Evolutionary conservation across 2,113 vertebrate species (phyloP), one percentile per base, ranked within the genome.

Genomic region (Semicossyphus pulcher): DNA sequence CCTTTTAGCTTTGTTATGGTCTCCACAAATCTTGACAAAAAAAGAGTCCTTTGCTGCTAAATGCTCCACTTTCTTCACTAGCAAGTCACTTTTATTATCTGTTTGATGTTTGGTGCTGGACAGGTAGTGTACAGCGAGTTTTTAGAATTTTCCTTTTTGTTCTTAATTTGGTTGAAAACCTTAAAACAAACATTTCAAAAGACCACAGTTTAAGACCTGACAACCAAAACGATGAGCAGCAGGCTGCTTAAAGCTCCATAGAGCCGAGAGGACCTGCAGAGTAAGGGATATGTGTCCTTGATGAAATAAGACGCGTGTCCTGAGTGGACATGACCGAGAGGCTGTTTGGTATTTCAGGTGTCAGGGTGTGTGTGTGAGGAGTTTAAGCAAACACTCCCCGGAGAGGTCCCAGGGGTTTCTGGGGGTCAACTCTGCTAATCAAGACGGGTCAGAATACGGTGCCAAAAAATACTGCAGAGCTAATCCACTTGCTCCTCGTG

Each of bases 371-470:
- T 61, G 49, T 53, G 51, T 57, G 36, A 18, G 15, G 18, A 10
- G n/a, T 72, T 64, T 37, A 61, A 31, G 32, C 60, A 48, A 66
- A 72, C 48, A 63, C 29, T 5, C 32, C 28, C 26, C 14, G 15
- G 32, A 60, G 39, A n/a, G 44, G 32, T 21, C 65, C 28, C 39
- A 26, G 36, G 47, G 41, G 56, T 75, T 71, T 52, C 52, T 58
- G 44, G 25, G 53, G 69, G 67, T 86, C 71, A 76, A 49, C 28
- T 45, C 32, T 11, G 36, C 39, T 61, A 72, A 86, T 86, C 62
- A 69, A 64, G 67, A 65, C 1, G 23, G 76, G 68, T 71, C 65
- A 48, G 34, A 62, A 34, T 20, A 48, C 1, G 0, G 1, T 7
- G 52, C 20, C 56, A 62, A 60, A 34, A n/a, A 68, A 51, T n/a